phyloP scores from a whole-genome alignment of 2,113 vertebrate genomes.

The Ailurus styani region DNA sequence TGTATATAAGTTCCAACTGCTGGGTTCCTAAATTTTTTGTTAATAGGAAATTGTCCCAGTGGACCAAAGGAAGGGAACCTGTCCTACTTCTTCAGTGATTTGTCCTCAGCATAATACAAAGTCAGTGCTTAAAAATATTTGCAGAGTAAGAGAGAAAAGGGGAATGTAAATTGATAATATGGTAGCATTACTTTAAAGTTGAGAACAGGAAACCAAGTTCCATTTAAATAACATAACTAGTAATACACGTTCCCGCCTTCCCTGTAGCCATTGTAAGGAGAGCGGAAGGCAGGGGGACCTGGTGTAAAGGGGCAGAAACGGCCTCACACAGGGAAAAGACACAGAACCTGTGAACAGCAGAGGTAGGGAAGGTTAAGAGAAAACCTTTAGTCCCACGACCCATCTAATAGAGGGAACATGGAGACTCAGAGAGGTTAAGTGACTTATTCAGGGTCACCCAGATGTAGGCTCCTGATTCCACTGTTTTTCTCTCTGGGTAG shows the following conservation, averaged over 20 bases:
- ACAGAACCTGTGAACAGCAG: too few relatives aligned
- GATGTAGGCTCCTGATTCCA: neutral
- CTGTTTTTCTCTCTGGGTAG: neutral
- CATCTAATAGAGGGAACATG: neutral
- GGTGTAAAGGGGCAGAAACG: neutral
- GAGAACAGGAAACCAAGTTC: neutral
- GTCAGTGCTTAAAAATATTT: neutral
- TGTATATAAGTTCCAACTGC: too few relatives aligned
- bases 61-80: neutral
- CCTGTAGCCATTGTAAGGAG: neutral
- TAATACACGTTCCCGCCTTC: neutral
- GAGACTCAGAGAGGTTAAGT: neutral
- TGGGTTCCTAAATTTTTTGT: neutral
- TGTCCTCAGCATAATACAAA: neutral
- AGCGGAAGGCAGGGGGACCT: neutral
- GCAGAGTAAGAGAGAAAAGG: neutral
- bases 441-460: neutral
- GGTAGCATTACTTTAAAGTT: neutral
- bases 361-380: neutral
- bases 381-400: neutral
- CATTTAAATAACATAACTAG: neutral
- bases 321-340: neutral
- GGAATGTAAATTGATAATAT: neutral
- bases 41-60: neutral
- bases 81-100: neutral